These are phyloP conservation scores for Aplodontia rufa DNA, from an alignment of 2,113 vertebrate species.

Conservation along the genomic window DNA sequence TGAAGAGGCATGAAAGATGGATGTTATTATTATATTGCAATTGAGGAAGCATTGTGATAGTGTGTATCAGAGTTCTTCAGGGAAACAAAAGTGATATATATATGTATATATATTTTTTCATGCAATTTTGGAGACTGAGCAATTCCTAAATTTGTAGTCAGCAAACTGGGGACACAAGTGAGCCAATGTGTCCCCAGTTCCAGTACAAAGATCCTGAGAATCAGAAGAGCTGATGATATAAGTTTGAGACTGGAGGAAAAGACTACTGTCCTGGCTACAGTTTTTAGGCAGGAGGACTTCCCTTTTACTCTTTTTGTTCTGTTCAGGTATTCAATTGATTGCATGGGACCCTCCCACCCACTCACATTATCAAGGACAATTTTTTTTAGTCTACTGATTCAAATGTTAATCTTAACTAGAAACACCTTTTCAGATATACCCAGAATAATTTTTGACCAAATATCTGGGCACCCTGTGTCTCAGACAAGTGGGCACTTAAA, in stretches of 20 bases:
- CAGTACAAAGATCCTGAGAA: not conserved
- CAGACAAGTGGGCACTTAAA: not conserved
- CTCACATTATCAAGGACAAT: not conserved
- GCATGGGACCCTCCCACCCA: not conserved
- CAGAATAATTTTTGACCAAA: not conserved
- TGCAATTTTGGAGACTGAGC: not conserved
- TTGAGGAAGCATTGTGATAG: not conserved
- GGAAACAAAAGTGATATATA: not conserved
- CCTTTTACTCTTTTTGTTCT: not conserved
- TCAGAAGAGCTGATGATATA: not conserved
- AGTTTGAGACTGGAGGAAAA: not conserved
- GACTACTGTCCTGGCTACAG: not conserved
- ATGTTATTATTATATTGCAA: not conserved
- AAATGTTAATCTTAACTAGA: not conserved
- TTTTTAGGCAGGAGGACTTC: not conserved
- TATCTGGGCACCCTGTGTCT: not conserved
- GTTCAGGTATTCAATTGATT: not conserved
- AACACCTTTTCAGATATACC: not conserved
- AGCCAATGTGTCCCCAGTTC: not conserved
- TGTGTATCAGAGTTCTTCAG: not conserved
- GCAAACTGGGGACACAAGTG: not conserved
- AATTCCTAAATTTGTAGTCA: not conserved
- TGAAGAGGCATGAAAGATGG: not conserved
- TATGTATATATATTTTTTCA: not conserved
- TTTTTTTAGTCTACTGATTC: not conserved